These are phyloP conservation scores for Trachops cirrhosus DNA, from an alignment of 2,797 vertebrate genomes.

Conservation along the genomic window DNA sequence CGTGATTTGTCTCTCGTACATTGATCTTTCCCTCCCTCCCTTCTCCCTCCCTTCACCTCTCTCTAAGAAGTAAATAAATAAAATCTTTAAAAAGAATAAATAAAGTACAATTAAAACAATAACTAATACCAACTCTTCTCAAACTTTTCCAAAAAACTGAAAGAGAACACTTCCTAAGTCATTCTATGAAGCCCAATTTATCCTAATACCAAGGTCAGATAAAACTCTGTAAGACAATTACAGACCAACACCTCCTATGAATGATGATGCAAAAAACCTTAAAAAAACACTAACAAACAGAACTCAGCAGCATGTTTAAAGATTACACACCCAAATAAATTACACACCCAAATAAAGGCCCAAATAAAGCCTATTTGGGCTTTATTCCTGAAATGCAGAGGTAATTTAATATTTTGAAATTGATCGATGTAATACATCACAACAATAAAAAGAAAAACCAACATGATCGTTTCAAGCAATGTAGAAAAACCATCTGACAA, in stretches of 20 bases:
- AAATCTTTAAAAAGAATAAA: too few species aligned
- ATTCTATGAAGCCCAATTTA: background rate
- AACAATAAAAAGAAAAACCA: background rate
- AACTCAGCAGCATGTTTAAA: background rate
- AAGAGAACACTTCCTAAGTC: background rate
- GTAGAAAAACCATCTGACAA: background rate
- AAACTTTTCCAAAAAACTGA: background rate
- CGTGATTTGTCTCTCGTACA: too few species aligned
- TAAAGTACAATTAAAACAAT: background rate
- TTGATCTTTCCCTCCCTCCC: too few species aligned
- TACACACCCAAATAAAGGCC: too few species aligned
- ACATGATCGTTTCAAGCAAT: background rate
- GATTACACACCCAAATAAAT: background rate
- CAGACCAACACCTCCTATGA: background rate
- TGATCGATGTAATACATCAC: background rate
- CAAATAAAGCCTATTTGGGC: too few species aligned
- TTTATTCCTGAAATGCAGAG: background rate
- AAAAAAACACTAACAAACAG: background rate
- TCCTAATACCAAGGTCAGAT: background rate
- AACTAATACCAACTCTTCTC: background rate
- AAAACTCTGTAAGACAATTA: background rate
- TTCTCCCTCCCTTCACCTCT: too few species aligned
- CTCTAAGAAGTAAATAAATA: too few species aligned
- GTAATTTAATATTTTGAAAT: background rate
- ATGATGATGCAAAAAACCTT: background rate